Conservation (phyloP, 2,888 invertebrate genomes). For the Neocrepidodera transversa region DNA sequence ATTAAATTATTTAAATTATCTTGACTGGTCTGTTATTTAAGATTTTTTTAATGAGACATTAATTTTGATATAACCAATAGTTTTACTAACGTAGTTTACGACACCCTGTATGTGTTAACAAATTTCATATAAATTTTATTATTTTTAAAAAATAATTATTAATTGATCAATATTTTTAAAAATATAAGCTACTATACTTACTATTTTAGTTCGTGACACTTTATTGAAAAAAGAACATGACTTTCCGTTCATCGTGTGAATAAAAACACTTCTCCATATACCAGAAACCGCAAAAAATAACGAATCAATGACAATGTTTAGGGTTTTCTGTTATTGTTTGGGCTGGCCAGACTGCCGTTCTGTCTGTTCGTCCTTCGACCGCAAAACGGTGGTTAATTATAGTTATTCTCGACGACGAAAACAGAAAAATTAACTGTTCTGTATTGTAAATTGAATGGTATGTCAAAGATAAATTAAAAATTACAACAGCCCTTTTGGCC, state of each 20-base stretch:
- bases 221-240: background rate
- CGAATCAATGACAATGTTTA: slow-evolving; percentile 52
- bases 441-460: slow-evolving; percentile 30
- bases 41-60: too few species aligned
- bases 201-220: too few species aligned
- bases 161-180: too few species aligned
- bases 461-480: slow-evolving; percentile 35
- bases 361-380: slow-evolving; percentile 42
- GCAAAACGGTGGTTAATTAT: slow-evolving; percentile 49
- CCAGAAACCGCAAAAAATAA: slow-evolving; percentile 39
- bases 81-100: too few species aligned
- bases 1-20: too few species aligned
- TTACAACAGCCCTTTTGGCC: slow-evolving; percentile 28
- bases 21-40: too few species aligned
- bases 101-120: too few species aligned
- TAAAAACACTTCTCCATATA: slow-evolving; percentile 36
- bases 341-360: slow-evolving; percentile 46
- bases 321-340: slow-evolving; percentile 49
- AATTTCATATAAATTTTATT: too few species aligned
- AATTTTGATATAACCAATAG: too few species aligned
- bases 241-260: slow-evolving; percentile 32
- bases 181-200: too few species aligned
- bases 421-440: slow-evolving; percentile 33
- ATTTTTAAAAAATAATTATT: too few species aligned
- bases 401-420: slow-evolving; percentile 42